Base-by-base conservation (phyloP, 1,140 invertebrate species). In the Papilio glaucus region DNA sequence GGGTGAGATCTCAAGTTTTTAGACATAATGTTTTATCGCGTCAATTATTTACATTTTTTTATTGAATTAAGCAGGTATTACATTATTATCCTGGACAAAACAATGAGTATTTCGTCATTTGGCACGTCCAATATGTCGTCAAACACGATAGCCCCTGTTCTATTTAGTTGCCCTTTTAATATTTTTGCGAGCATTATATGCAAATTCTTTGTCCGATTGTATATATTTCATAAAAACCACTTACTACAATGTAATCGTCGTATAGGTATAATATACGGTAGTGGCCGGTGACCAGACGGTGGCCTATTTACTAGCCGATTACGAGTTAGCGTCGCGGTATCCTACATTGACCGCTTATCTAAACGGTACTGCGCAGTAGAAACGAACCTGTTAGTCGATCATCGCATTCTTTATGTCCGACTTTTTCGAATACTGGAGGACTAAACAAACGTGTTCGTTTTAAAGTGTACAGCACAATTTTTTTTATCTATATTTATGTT, bases 301-400 rank as follows among this genome's bases (percentile, higher is more conserved):
- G 75, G 67, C 75, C 79, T 78, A 77, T 85, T 78, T 83, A 76
- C 68, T 74, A 57, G 60, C 61, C 63, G 70, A 81, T 77, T 80
- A 77, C 68, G 33, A 41, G 60, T 61, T 67, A 76, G 69, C 74
- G 60, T 60, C 70, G 68, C 69, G 60, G 74, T 76, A 77, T 81
- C 81, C 81, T 82, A 83, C 81, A 81, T 77, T 85, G 87, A 84
- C 85, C 88, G 83, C 83, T 88, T 88, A 90, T 88, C 86, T 80
- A 10, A 53, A 73, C 62, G 60, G 75, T 83, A 86, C 80, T 88
- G 82, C 85, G 88, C 88, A 88, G 85, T 84, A 81, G 72, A 71
- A 79, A 69, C 60, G 67, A 53, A 69, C 67, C 67, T 53, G 67
- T 69, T 69, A 26, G 24, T 49, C 12, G 67, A 24, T 8, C 67